Percentiles rank a stretch among this genome's conserved stretches.
Conservation (phyloP, 2,797 vertebrate genomes). For the Synanceia verrucosa region DNA sequence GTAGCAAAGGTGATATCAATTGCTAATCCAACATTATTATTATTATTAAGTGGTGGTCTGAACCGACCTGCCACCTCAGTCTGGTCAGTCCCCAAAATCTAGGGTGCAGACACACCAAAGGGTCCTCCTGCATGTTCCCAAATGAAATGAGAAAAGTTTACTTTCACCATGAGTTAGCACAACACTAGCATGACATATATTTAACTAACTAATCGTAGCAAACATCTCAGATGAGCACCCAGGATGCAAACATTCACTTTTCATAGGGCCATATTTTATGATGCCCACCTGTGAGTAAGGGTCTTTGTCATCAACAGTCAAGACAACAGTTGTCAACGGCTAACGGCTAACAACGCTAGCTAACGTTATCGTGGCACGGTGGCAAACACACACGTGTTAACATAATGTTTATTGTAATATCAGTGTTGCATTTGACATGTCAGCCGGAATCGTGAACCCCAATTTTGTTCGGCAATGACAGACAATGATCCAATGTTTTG, state of each 20-base stretch:
- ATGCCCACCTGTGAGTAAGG: not conserved
- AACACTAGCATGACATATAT: not conserved
- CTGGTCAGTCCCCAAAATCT: not conserved
- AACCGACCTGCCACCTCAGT: not conserved
- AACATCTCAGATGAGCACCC: not conserved
- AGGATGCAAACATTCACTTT: too few species aligned
- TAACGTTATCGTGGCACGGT: not conserved
- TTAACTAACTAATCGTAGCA: not conserved
- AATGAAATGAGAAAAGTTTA: not conserved
- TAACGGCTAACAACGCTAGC: not conserved
- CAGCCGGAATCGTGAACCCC: not conserved
- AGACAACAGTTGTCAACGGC: not conserved
- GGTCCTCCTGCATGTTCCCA: too few species aligned
- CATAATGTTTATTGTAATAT: not conserved
- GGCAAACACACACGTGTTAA: not conserved
- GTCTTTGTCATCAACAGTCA: not conserved
- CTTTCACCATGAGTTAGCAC: not conserved
- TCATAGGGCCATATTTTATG: too few species aligned
- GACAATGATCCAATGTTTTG: slow-evolving; percentile 38
- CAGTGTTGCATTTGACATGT: not conserved
- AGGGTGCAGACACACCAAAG: not conserved
- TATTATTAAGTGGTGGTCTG: not conserved
- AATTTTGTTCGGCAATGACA: slow-evolving; percentile 4
- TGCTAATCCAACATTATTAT: not conserved
- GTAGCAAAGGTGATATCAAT: not conserved